Conservation (phyloP, 2,113 vertebrate species). For the Etheostoma spectabile region DNA sequence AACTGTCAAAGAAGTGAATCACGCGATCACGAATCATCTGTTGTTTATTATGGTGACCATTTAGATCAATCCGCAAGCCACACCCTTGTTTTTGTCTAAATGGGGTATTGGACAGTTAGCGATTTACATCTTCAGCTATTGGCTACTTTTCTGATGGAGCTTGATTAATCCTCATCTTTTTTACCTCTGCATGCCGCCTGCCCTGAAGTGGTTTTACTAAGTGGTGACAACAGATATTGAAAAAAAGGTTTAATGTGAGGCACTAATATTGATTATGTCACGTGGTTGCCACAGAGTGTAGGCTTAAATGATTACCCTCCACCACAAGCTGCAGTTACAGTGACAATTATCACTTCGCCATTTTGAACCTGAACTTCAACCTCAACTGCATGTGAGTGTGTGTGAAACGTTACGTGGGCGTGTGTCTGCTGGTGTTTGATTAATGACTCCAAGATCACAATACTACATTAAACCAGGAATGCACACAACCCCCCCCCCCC, state of each 20-base stretch:
- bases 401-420: conserved; percentile 50
- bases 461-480: conserved; percentile 78
- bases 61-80: conserved; percentile 2
- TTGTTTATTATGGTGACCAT: conserved; percentile 8
- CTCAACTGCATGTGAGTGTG: conserved; percentile 9
- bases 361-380: conserved; percentile 40
- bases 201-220: not conserved
- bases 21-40: not conserved
- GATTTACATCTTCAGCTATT: conserved; percentile 19
- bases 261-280: conserved; percentile 6
- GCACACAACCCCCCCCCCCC: conserved; percentile 41
- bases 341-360: conserved; percentile 70
- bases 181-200: not conserved
- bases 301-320: conserved; percentile 6
- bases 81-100: conserved; percentile 14
- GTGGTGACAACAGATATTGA: conserved; percentile 3
- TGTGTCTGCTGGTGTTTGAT: conserved; percentile 66
- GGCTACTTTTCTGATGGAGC: conserved; percentile 7
- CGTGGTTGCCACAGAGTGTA: not conserved
- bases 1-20: not conserved
- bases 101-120: conserved; percentile 15
- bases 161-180: not conserved
- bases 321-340: conserved; percentile 27
- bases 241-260: not conserved
- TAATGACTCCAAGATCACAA: conserved; percentile 75